phyloP scores from a whole-genome alignment of 2,888 invertebrate species.

The Empis livida region DNA sequence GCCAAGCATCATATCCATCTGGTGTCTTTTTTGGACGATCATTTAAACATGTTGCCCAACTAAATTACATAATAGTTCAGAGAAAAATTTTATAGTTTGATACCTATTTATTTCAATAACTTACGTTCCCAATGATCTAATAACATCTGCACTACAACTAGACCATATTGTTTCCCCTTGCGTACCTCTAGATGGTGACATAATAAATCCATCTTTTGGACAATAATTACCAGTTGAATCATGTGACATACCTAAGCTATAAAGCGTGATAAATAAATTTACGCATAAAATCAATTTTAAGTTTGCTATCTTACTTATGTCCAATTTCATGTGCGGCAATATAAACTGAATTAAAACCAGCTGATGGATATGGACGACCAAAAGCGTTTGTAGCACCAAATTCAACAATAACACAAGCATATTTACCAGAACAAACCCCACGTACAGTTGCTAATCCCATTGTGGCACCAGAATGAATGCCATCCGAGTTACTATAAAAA shows the following conservation, averaged over 20 bases:
- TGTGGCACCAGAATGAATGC: conserved; percentile 55
- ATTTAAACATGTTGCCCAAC: conserved; percentile 51
- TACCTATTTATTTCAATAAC: conserved; percentile 10
- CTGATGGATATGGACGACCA: conserved; percentile 68
- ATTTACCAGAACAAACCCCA: conserved; percentile 58
- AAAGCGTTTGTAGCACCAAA: conserved; percentile 58
- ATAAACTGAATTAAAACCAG: conserved; percentile 72
- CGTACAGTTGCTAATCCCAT: conserved; percentile 75
- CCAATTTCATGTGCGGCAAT: conserved; percentile 75
- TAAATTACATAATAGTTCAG: conserved; percentile 18
- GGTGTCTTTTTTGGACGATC: conserved; percentile 42
- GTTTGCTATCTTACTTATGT: conserved; percentile 50
- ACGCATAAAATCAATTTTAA: conserved; percentile 7
- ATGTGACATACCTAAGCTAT: conserved; percentile 67
- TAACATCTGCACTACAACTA: conserved; percentile 52
- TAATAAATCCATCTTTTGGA: conserved; percentile 63
- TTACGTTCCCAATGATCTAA: conserved; percentile 34
- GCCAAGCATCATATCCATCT: conserved; percentile 45
- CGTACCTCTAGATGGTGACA: conserved; percentile 69
- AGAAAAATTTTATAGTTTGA: not conserved
- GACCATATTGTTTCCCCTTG: conserved; percentile 71
- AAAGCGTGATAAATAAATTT: conserved; percentile 10
- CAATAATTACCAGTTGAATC: conserved; percentile 60
- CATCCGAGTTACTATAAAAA: conserved; percentile 44
- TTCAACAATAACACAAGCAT: conserved; percentile 67